These are phyloP conservation scores for Tachypleus tridentatus DNA, from an alignment of 1,140 invertebrate species.

Conservation along the genomic window DNA sequence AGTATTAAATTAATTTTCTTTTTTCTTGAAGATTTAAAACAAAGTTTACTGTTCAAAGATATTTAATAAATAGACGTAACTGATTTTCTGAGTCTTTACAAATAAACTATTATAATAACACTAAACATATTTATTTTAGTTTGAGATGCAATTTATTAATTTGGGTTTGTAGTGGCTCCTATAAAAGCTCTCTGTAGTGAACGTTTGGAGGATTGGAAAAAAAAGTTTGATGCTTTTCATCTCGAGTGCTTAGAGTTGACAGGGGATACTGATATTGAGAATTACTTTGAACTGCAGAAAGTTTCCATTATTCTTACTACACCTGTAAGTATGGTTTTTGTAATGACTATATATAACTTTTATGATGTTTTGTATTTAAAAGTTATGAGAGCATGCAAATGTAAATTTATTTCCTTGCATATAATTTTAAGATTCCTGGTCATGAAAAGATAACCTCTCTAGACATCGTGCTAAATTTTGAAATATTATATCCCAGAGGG, in stretches of 20 bases:
- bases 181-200: constrained; percentile 66
- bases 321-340: constrained; percentile 36
- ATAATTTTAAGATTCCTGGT: too few relatives aligned
- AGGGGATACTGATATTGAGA: constrained; percentile 54
- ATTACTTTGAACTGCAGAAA: constrained; percentile 39
- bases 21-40: too few relatives aligned
- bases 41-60: not conserved
- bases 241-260: constrained; percentile 55
- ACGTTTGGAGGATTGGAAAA: constrained; percentile 53
- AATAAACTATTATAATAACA: constrained; percentile 26
- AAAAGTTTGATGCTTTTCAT: constrained; percentile 50
- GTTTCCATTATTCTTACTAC: constrained; percentile 59
- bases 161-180: constrained; percentile 52
- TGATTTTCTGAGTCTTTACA: not conserved
- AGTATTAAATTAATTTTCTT: too few relatives aligned
- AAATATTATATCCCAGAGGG: too few relatives aligned
- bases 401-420: too few relatives aligned
- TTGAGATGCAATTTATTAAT: constrained; percentile 15
- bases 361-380: too few relatives aligned
- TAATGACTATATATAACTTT: too few relatives aligned
- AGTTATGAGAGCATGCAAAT: too few relatives aligned
- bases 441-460: too few relatives aligned
- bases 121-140: constrained; percentile 15
- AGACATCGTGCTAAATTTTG: too few relatives aligned
- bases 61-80: not conserved